Conservation (phyloP, 2,797 vertebrate genomes). For the Masticophis lateralis region DNA sequence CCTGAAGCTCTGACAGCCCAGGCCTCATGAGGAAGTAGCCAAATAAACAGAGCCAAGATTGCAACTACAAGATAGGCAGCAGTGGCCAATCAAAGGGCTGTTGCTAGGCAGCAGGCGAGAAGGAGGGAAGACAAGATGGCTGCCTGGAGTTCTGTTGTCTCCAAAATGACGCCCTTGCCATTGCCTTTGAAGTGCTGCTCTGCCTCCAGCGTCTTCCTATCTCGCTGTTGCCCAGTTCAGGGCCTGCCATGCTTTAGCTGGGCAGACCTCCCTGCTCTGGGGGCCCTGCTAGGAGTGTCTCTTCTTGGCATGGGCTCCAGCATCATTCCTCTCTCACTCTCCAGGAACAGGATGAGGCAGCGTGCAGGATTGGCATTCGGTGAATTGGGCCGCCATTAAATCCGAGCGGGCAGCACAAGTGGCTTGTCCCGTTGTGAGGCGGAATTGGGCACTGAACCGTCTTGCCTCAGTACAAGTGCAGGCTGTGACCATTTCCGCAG, state of each 20-base stretch:
- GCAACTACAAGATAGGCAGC: background rate
- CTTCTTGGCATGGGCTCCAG: no score
- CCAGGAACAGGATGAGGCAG: background rate
- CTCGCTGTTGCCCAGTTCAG: background rate
- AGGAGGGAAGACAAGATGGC: background rate
- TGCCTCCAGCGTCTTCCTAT: no score
- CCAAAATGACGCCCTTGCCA: background rate
- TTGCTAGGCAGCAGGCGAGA: background rate
- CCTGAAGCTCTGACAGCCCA: no score
- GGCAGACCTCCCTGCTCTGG: no score
- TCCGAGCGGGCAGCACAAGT: background rate
- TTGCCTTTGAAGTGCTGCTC: background rate
- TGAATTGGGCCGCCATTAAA: background rate
- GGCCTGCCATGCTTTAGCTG: no score
- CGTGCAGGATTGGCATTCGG: rapidly evolving
- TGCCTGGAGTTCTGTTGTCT: no score
- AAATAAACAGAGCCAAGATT: no score
- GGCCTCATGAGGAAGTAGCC: no score
- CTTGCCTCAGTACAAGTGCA: no score
- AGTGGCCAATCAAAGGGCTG: background rate
- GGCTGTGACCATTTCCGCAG: no score
- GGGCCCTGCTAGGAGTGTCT: no score
- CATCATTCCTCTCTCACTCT: background rate
- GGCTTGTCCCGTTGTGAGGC: background rate
- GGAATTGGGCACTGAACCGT: background rate